Conservation (phyloP, 35 echinoderm and acorn worm genomes). For the Hemicentrotus pulcherrimus region DNA sequence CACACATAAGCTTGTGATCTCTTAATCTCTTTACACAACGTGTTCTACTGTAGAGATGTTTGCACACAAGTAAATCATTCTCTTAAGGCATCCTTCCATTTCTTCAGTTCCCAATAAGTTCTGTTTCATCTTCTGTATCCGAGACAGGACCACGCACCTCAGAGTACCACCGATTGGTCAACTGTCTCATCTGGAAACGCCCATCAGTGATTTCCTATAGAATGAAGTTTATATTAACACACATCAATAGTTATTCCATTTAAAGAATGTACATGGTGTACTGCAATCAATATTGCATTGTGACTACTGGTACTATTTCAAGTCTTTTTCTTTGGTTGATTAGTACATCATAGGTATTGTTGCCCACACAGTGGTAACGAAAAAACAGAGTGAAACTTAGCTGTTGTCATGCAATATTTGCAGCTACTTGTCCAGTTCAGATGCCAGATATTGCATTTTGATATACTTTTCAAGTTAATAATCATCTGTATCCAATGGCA, state of each 20-base stretch:
- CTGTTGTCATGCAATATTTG: too few species aligned
- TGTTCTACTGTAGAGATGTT: background rate
- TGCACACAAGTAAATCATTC: background rate
- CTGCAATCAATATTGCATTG: background rate
- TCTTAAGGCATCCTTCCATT: background rate
- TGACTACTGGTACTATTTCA: background rate
- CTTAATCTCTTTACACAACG: background rate
- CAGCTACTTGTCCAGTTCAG: too few species aligned
- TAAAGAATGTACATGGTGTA: background rate
- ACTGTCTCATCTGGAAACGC: slow-evolving; percentile 84
- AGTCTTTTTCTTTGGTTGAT: too few species aligned
- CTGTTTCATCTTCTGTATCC: slow-evolving; percentile 86
- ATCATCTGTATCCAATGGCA: too few species aligned
- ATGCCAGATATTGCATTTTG: too few species aligned
- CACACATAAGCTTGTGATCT: background rate
- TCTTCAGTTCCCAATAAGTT: slow-evolving; percentile 33
- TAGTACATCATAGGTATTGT: too few species aligned
- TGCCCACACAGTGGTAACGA: too few species aligned
- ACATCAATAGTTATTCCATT: background rate
- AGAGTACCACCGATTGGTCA: slow-evolving; percentile 93
- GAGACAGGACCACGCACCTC: slow-evolving; percentile 83
- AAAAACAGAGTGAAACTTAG: too few species aligned
- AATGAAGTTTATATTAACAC: background rate
- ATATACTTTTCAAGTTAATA: too few species aligned
- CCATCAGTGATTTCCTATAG: slow-evolving; percentile 86